Evolutionary conservation across 2,888 invertebrate genomes (phyloP).

Genomic region (Drosophila peninsularis): DNA sequence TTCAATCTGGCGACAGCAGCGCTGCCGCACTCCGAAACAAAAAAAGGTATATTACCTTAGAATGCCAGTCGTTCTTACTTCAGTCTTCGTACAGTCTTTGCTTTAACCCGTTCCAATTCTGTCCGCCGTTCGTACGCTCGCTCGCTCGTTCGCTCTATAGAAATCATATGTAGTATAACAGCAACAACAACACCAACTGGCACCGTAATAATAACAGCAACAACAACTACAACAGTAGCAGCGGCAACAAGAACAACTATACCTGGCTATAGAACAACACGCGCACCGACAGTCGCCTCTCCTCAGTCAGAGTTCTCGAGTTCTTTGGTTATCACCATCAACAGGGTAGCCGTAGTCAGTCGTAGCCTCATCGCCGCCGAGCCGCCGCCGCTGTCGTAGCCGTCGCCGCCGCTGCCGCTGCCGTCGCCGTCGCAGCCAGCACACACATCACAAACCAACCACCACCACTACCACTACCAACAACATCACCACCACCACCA

Average conservation of each 20-base stretch:
- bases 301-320: constrained; percentile 39
- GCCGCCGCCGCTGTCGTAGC: constrained; percentile 24
- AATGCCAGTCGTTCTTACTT: constrained; percentile 85
- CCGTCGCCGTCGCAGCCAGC: constrained; percentile 58
- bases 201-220: constrained; percentile 32
- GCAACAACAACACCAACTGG: constrained; percentile 42
- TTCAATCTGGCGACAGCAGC: constrained; percentile 61
- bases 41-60: constrained; percentile 85
- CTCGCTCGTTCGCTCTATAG: constrained; percentile 83
- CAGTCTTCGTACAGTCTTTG: constrained; percentile 86
- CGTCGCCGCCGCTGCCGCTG: constrained; percentile 37
- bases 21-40: constrained; percentile 83
- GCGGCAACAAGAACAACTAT: constrained; percentile 40
- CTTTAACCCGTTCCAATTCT: constrained; percentile 86
- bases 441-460: constrained; percentile 69
- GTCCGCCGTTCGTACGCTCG: constrained; percentile 84
- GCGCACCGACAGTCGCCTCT: constrained; percentile 37
- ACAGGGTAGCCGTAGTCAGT: constrained; percentile 44
- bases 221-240: constrained; percentile 40
- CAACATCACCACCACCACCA: constrained; percentile 52
- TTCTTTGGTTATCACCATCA: constrained; percentile 47
- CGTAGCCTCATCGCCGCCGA: constrained; percentile 41
- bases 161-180: constrained; percentile 66
- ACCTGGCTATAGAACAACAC: constrained; percentile 43
- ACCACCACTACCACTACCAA: constrained; percentile 47